Conservation (phyloP, 1,140 invertebrate species). For the Paralvinella palmiformis region DNA sequence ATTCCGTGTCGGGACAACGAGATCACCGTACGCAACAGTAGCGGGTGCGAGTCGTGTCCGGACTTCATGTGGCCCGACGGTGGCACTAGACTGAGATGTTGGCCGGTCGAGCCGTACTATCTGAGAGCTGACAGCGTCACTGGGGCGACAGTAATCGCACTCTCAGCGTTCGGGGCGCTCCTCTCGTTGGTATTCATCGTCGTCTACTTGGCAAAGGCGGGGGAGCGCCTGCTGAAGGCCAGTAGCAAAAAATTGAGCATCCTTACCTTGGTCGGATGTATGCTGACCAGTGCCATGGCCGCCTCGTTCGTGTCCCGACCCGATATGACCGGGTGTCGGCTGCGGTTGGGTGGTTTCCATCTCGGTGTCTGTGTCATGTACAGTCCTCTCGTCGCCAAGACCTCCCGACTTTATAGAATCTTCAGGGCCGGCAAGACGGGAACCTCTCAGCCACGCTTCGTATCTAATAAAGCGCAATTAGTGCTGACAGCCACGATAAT, state of each 20-base stretch:
- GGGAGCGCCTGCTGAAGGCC: slow-evolving; percentile 37
- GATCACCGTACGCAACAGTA: not conserved
- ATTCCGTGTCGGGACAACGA: slow-evolving; percentile 1
- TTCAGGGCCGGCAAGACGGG: slow-evolving; percentile 63
- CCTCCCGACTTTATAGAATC: slow-evolving; percentile 63
- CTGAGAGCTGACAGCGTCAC: slow-evolving; percentile 26
- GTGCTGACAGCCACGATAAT: not conserved
- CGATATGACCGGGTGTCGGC: slow-evolving; percentile 53
- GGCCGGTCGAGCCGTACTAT: slow-evolving; percentile 12
- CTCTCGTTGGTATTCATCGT: slow-evolving; percentile 20
- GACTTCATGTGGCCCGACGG: not conserved
- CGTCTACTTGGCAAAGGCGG: slow-evolving; percentile 23
- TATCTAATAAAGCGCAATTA: slow-evolving; percentile 54
- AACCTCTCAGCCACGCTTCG: slow-evolving; percentile 6
- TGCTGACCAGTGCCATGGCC: slow-evolving; percentile 25
- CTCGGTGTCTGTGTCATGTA: slow-evolving; percentile 62
- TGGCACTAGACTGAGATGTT: not conserved
- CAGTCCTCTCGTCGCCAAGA: slow-evolving; percentile 65
- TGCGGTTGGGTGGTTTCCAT: slow-evolving; percentile 58
- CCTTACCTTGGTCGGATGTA: slow-evolving; percentile 29
- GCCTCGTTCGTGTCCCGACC: slow-evolving; percentile 48
- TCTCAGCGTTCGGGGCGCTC: slow-evolving; percentile 50
- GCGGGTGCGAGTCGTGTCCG: not conserved
- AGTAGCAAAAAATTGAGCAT: slow-evolving; percentile 29
- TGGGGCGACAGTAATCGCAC: slow-evolving; percentile 50